Percentiles rank a stretch among this genome's conserved stretches.
These are phyloP conservation scores for Sphaeridia pumilis DNA, from an alignment of 2,888 invertebrate genomes.

Conservation along the genomic window DNA sequence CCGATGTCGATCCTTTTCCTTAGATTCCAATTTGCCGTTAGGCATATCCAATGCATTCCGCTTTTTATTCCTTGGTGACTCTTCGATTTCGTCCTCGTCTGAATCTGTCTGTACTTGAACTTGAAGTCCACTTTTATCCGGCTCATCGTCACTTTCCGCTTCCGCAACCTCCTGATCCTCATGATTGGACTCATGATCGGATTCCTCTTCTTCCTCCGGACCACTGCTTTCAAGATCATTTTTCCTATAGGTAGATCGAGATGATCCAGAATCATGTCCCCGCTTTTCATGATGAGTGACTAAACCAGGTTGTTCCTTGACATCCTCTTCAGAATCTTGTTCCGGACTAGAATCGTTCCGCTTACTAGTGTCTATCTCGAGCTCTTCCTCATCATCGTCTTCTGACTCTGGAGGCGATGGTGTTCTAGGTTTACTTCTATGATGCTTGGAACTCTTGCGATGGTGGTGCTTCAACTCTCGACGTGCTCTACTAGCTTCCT, in stretches of 20 bases:
- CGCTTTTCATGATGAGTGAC: no score
- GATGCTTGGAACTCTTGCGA: no score
- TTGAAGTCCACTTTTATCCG: no score
- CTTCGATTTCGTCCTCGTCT: not conserved
- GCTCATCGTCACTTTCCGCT: no score
- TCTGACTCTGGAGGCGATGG: slow-evolving; percentile 13
- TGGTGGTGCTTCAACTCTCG: no score
- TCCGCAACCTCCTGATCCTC: no score
- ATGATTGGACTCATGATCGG: not conserved
- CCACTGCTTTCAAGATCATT: not conserved
- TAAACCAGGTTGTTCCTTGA: no score
- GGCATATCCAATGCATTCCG: not conserved
- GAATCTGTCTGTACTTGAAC: no score
- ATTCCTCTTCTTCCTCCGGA: not conserved
- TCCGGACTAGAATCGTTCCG: not conserved
- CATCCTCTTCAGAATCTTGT: slow-evolving; percentile 18
- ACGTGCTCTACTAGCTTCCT: slow-evolving; percentile 12
- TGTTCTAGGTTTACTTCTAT: no score
- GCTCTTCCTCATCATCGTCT: no score
- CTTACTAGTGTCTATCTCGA: not conserved
- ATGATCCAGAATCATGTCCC: not conserved
- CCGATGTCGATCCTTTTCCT: not conserved
- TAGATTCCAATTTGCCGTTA: not conserved
- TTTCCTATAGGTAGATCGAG: no score
- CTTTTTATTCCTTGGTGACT: not conserved